Evolutionary conservation across 2,113 vertebrate genomes (phyloP), one percentile per base, ranked within the genome.

Genomic region (Nettapus auritus): DNA sequence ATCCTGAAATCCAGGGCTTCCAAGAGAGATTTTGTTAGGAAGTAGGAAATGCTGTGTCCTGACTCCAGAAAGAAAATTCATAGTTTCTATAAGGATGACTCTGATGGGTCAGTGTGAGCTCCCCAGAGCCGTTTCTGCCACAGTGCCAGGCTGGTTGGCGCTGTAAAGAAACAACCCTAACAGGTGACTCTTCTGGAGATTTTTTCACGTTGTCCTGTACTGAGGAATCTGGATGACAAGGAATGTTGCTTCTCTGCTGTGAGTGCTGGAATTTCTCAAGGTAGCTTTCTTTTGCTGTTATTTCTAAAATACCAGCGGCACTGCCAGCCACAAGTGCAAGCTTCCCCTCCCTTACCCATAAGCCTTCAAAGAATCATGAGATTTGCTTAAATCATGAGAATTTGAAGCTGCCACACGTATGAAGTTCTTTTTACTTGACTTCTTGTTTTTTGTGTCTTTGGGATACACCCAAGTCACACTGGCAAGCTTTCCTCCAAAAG

Each of bases 381-480:
- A 73, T 92, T 53, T 89, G 44, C 88, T 89, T 64, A 68, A 82
- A 85, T 93, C 81, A 80, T 96, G 95, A 89, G 93, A 94, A 92
- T 69, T 33, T 82, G 40, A 76, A 74, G 91, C 44, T 92, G 59
- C 70, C 86, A 22, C 77, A 34, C 55, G 50, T 73, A 40, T 0
- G 3, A 88, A 94, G 83, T 84, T 88, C 62, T 94, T 91, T 78
- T 91, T 66, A 60, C 83, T 78, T 81, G 69, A 95, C 90, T 96
- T 96, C 96, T 96, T 93, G 92, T 95, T 97, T 97, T 96, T 86
- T 73, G 70, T 9, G 0, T 77, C 88, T 93, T 92, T 5, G 22
- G 92, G 63, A 69, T 96, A 84, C 86, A 95, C 88, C 86, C 92
- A 82, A 90, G 88, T 96, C 94, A 97, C 90, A 69, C 57, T 93